Evolutionary conservation across 2,797 vertebrate genomes (phyloP).

Genomic region (Cirrhinus molitorella): DNA sequence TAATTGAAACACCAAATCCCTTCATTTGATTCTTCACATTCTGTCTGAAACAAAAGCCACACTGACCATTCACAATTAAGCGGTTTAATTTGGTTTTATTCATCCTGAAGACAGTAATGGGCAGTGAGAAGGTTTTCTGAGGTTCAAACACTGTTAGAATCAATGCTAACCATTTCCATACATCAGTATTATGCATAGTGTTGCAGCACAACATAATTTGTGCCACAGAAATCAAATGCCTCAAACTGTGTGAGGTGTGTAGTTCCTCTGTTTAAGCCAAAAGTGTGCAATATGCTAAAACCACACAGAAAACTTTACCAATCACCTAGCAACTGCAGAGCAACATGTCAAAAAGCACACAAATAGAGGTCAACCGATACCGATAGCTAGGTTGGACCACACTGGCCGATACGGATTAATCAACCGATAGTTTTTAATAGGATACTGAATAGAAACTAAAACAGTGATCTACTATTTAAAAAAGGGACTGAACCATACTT

Average conservation of each 20-base stretch:
- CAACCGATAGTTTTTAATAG: no score
- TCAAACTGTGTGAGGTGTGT: no score
- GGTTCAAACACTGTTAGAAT: background rate
- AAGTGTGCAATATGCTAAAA: background rate
- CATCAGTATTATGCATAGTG: background rate
- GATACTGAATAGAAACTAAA: no score
- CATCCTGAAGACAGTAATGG: constrained; percentile 4
- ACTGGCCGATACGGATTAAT: no score
- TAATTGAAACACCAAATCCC: constrained; percentile 38
- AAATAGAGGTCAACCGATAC: no score
- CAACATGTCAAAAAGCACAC: background rate
- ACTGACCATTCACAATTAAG: constrained; percentile 35
- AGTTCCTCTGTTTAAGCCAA: background rate
- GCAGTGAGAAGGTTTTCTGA: background rate
- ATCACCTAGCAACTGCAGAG: background rate
- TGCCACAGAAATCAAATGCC: background rate
- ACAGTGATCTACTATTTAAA: no score
- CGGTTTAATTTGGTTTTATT: constrained; percentile 34
- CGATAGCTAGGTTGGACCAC: no score
- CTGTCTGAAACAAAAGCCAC: constrained; percentile 25
- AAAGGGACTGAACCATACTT: no score
- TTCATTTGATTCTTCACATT: constrained; percentile 26
- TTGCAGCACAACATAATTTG: background rate
- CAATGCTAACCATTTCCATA: background rate
- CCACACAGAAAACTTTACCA: no score